Evolutionary conservation across 2,888 invertebrate genomes (phyloP), one percentile per base, ranked within the genome.

Genomic region (Chloromyia formosa): DNA sequence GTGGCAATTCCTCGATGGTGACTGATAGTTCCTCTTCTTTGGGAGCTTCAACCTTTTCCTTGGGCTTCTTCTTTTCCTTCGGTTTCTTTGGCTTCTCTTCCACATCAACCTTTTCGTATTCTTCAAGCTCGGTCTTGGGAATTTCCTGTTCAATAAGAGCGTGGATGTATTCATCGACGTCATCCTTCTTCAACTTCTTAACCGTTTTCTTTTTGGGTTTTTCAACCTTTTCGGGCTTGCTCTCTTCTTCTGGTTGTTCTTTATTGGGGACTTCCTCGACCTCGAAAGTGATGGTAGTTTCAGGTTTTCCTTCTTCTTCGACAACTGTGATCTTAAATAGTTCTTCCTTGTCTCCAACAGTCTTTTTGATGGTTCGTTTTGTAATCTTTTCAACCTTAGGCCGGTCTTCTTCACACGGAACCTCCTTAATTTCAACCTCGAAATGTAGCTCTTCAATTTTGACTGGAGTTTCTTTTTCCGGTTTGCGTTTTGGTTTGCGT

Each of bases 271-370:
- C 79, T 68, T 80, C 78, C 77, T 79, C 76, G 75, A 78, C 82
- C 53, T 81, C 78, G 16, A 84, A 81, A 4, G 82, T 80, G n/a
- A 85, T 81, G 20, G 82, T 81, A 74, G 82, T 80, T 80, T 85
- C 78, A 75, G 85, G 83, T 79, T 81, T 82, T 69, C 80, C 82
- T 76, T 80, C 83, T 79, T 82, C 82, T 79, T 82, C 80, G 66
- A 79, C 79, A 16, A 81, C 85, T 53, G 82, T 80, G 60, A 85
- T 83, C 79, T 85, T 84, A 22, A 85, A 83, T 1, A 83, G 77
- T 79, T 87, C 85, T 77, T 86, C 83, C 77, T 85, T 83, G 53
- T 82, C 81, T 77, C 83, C 84, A 1, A 82, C 81, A 74, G 82
- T 83, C 62, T 85, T 84, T 76, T 83, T 80, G 62, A 86, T 78